phyloP scores from a whole-genome alignment of 2,797 vertebrate species.

The Sus cebifrons region DNA sequence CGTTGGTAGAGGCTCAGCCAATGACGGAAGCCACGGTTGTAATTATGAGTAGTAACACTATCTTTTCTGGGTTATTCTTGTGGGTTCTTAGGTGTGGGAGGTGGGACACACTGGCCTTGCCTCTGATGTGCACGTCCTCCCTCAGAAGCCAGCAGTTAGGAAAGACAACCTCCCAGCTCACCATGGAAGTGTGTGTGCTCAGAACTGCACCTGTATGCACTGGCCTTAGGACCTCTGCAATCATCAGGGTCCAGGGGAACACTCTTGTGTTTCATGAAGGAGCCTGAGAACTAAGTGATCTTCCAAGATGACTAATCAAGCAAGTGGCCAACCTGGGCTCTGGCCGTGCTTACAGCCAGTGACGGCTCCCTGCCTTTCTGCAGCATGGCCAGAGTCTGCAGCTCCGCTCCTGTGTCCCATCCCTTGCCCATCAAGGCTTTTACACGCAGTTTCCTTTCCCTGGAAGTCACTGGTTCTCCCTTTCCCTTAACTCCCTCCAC shows the following conservation, averaged over 20 bases:
- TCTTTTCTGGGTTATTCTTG: neutral
- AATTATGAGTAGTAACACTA: neutral
- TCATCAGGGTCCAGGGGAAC: neutral
- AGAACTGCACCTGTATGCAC: neutral
- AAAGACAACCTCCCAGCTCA: neutral
- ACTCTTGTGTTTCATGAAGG: neutral
- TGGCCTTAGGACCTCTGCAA: neutral
- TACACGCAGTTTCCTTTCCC: neutral
- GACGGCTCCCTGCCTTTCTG: no score
- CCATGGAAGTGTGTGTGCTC: neutral
- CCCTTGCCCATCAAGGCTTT: rapidly evolving
- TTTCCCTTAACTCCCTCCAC: neutral
- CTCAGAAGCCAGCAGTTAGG: neutral
- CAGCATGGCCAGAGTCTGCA: rapidly evolving
- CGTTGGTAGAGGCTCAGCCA: neutral
- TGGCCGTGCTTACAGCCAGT: no score
- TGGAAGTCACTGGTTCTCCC: neutral
- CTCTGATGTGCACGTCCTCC: neutral
- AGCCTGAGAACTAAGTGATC: neutral
- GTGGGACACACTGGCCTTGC: neutral
- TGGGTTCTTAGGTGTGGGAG: neutral
- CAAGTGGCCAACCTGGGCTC: neutral
- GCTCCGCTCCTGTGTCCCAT: neutral
- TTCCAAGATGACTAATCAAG: neutral
- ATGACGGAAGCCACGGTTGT: neutral